Base-by-base conservation (phyloP, 2,113 vertebrate genomes). In the Labeo catla region DNA sequence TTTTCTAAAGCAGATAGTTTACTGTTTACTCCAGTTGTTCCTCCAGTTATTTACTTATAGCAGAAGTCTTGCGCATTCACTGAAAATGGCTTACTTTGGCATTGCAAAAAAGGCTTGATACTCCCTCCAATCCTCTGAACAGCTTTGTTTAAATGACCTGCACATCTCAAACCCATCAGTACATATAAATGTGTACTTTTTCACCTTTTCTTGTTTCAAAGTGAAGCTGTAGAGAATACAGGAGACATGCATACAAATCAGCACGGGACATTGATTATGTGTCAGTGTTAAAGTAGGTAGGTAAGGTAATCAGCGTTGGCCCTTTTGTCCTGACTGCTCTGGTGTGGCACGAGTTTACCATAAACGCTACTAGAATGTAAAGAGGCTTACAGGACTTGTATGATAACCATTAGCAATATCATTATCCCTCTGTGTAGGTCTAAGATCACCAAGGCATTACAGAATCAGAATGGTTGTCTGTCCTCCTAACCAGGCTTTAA, bases 241-340 rank as follows among this genome's bases (percentile, higher is more conserved):
- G 43, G 49, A n/a, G 87, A 76, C 43, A 61, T 76, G 81, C 72
- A 66, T 86, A 66, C 85, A 66, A 57, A 84, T 66, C 23, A 57
- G 59, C 54, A 45, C 43, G 1, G 12, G 47, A 45, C 76, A 88
- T 88, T 68, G 84, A 86, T 86, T 81, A 84, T 52, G 52, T 86
- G 84, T 72, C 85, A 16, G 43, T 61, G 57, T 61, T 61, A n/a
- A 61, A 15, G 57, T 9, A 9, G 57, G 19, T n/a, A 61, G 19
- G 57, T 5, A 43, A 47, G 23, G 70, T 28, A 82, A 45, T 63
- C 72, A 50, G 43, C 28, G 43, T 47, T 81, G 43, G 59, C 9
- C 79, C 43, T 47, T 66, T 66, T 81, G 79, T 66, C 79, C 79
- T 81, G 61, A 49, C 36, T 63, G 79, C 59, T 34, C 39, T 65